These are phyloP conservation scores for Rallus crepitans DNA, from an alignment of 2,797 vertebrate species.

Conservation along the genomic window DNA sequence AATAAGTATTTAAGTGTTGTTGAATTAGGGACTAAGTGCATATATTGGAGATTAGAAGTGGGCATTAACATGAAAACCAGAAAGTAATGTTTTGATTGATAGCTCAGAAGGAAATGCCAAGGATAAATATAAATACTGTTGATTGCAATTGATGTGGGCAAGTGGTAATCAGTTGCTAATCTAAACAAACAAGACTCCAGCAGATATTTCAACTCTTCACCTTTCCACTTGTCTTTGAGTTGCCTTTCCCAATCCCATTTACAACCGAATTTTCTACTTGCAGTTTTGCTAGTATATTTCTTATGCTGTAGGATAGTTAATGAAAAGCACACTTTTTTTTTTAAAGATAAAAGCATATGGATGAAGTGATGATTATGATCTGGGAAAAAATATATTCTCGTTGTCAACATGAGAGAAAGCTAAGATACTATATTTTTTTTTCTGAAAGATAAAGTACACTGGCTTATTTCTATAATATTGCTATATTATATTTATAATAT, in stretches of 20 bases:
- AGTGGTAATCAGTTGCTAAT: conserved; percentile 64
- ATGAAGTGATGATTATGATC: not conserved
- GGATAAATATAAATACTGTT: conserved; percentile 66
- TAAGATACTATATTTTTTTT: fast-evolving
- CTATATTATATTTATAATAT: not conserved
- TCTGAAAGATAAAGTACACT: not conserved
- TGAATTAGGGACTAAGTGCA: not conserved
- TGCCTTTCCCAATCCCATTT: conserved; percentile 41
- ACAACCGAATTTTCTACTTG: not conserved
- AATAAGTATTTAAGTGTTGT: not conserved
- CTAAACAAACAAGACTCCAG: conserved; percentile 67
- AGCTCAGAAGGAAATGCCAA: conserved; percentile 55
- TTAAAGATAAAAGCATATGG: not conserved
- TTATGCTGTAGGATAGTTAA: not conserved
- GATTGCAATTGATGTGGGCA: conserved; percentile 68
- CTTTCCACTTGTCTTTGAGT: conserved; percentile 58
- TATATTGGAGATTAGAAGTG: not conserved
- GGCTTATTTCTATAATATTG: not conserved
- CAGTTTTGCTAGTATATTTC: not conserved
- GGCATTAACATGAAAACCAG: not conserved
- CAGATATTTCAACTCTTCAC: conserved; percentile 67
- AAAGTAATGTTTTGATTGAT: conserved; percentile 55
- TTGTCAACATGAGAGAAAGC: not conserved
- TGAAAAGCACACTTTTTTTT: not conserved
- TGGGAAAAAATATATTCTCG: not conserved